Base-by-base conservation (phyloP, 2,113 vertebrate genomes). In the Coregonus clupeaformis region DNA sequence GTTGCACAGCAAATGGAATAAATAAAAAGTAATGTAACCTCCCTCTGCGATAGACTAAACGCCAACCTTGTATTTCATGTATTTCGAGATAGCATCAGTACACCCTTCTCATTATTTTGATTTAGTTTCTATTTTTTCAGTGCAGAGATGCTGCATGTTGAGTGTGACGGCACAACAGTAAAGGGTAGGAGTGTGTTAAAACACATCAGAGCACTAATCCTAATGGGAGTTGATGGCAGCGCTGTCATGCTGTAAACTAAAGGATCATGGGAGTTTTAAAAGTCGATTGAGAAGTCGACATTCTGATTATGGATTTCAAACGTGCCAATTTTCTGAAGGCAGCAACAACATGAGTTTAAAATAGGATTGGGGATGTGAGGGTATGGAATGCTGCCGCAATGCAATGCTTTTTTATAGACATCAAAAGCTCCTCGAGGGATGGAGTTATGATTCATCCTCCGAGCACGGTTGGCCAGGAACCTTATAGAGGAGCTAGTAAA, bases 131-230 rank as follows among this genome's bases (percentile, higher is more conserved):
- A 27, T 49, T 71, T 72, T 77, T 76, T 73, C 36, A 32, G 64
- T 75, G 73, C 89, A 81, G 83, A 77, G 80, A 77, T 0, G 57
- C 75, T 0, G 57, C 75, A 81, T 82, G 80, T 88, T 77, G 67
- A 79, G 79, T 71, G 75, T 83, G 82, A 83, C 77, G 57, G 79
- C 65, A 69, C 76, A 81, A 83, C 75, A 77, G 77, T 79, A 71
- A 76, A 85, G 81, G 84, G 86, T 87, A 78, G 80, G 84, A 85
- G 82, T 73, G 83, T 84, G 84, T 84, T 86, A 87, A 90, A 91
- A 88, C 85, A 84, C 74, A 83, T 90, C 90, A 89, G 82, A 76
- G 66, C 80, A 66, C 84, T 92, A 90, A 91, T 90, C 89, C 89
- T 91, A 89, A 92, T 87, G 85, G 79, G 78, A 89, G 85, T 76